Base-by-base conservation (phyloP, 1,140 invertebrate species). In the Lamellibrachia luymesi region DNA sequence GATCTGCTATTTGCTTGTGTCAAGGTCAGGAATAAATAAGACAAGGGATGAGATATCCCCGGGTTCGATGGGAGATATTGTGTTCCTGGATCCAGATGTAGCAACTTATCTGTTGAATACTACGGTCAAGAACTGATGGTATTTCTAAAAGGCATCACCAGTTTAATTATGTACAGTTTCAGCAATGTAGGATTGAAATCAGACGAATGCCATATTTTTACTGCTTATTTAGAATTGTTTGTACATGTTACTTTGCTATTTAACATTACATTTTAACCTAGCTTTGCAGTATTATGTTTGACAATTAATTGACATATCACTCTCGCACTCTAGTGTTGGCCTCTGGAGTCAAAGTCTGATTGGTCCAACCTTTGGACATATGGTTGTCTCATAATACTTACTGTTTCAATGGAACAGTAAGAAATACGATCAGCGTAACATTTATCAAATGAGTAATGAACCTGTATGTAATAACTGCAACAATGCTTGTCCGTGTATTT, bases 141-240 rank as follows among this genome's bases (percentile, higher is more conserved):
- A 80, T 80, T 17, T 80, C 6, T 80, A 22, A 80, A 80, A 38
- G 22, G 38, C 6, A 38, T 49, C n/a, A n/a, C 91, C 64, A 92
- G 27, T 27, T 49, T 92, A 49, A 64, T 92, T n/a, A 27, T 51
- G 2, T 64, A 51, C 17, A 51, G 7, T 80, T 94, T 27, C 22
- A 52, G 50, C n/a, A 49, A 52, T 38, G 92, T n/a, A 27, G 13
- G 38, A 94, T 50, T 10, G 50, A 91, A 50, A 91, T 80, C 13
- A 80, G 64, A 80, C 4, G 64, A 80, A 80, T 22, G 25, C 64
- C 64, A 22, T 80, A 91, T 25, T 51, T 22, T 91, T 10, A 10
- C 4, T 50, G 51, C n/a, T 64, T 51, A 22, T 92, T 92, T 49
- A 92, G 80, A 89, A 90, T 92, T 92, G 50, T 49, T 10, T 89